phyloP scores from a whole-genome alignment of 92 coral and sea anemone species.

The Galaxea fascicularis region DNA sequence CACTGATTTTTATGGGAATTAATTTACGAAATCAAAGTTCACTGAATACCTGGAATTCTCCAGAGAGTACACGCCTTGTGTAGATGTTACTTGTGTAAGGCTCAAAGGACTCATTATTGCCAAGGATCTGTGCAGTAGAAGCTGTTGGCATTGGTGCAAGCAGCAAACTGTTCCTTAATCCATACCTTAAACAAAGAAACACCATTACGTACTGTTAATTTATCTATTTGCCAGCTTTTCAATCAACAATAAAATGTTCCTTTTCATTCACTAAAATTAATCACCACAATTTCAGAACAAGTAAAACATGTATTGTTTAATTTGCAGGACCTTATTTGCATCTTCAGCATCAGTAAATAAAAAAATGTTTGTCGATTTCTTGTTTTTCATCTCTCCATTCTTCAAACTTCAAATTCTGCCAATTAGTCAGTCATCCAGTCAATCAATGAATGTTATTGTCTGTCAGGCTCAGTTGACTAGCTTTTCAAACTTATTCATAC shows the following conservation, averaged over 20 bases:
- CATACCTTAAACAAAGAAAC: slow-evolving; percentile 64
- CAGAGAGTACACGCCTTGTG: slow-evolving; percentile 92
- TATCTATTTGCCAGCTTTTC: not conserved
- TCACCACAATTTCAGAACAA: not conserved
- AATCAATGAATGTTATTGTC: not conserved
- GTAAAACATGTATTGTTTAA: not conserved
- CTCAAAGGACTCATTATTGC: slow-evolving; percentile 97
- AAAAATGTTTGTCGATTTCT: too few species aligned
- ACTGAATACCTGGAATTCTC: slow-evolving; percentile 97
- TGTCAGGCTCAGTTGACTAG: not conserved
- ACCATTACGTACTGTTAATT: not conserved
- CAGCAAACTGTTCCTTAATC: slow-evolving; percentile 94
- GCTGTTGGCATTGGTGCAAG: slow-evolving; percentile 99
- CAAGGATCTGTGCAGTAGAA: slow-evolving; percentile 98
- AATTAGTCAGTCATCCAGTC: too few species aligned
- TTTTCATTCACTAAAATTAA: not conserved
- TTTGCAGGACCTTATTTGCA: too few species aligned
- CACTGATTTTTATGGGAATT: too few species aligned
- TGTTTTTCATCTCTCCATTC: not conserved
- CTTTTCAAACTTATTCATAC: slow-evolving; percentile 49
- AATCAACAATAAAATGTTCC: not conserved
- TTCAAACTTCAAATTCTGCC: too few species aligned
- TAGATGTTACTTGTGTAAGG: slow-evolving; percentile 99
- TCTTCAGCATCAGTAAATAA: too few species aligned
- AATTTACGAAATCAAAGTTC: too few species aligned